These are phyloP conservation scores for Pseudoatta argentina DNA, from an alignment of 1,140 invertebrate species.

Conservation along the genomic window DNA sequence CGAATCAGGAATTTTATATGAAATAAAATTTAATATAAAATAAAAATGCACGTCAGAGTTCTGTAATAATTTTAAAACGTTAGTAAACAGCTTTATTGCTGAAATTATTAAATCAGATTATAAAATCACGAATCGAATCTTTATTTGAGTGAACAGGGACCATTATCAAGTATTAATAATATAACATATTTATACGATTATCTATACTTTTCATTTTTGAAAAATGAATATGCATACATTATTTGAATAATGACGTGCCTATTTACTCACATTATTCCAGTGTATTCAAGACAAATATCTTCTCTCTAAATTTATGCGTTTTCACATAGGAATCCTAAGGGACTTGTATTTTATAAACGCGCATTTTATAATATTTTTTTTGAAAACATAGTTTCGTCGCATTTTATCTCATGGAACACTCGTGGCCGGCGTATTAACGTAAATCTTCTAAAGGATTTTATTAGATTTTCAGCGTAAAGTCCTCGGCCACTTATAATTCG, in stretches of 20 bases:
- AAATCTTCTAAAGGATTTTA: constrained; percentile 75
- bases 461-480: constrained; percentile 73
- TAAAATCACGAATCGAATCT: not conserved
- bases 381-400: constrained; percentile 30
- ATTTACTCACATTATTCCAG: not conserved
- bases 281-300: constrained; percentile 16
- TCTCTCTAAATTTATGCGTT: not conserved
- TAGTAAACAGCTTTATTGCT: not conserved
- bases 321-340: not conserved
- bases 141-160: not conserved
- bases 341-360: constrained; percentile 29
- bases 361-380: constrained; percentile 20
- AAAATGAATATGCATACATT: not conserved
- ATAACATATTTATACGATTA: constrained; percentile 12
- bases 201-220: not conserved
- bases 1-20: not conserved
- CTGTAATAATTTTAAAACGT: not conserved
- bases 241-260: not conserved
- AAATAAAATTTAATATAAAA: constrained; percentile 1
- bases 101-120: constrained; percentile 17
- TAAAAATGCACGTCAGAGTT: not conserved
- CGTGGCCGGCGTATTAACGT: constrained; percentile 73
- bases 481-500: constrained; percentile 71
- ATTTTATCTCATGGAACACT: constrained; percentile 64
- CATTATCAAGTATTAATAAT: constrained; percentile 3